Percentiles rank a stretch among this genome's conserved stretches.
Conservation (phyloP, 2,113 vertebrate species). For the Zeus faber region DNA sequence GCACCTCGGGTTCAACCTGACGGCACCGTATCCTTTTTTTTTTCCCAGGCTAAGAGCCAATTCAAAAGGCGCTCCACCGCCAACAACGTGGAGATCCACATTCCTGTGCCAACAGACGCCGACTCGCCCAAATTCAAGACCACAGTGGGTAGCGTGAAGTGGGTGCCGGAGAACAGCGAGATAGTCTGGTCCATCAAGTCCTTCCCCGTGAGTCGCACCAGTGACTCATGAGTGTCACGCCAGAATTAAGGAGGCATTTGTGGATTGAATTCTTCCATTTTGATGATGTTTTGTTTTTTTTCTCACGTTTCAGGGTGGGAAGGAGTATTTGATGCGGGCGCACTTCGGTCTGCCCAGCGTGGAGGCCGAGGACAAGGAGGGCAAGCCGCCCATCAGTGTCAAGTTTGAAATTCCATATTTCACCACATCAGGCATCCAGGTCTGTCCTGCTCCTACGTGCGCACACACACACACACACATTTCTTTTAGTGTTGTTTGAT, state of each 20-base stretch:
- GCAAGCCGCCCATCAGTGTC: slow-evolving; percentile 95
- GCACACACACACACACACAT: slow-evolving; percentile 7
- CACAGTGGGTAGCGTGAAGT: slow-evolving; percentile 96
- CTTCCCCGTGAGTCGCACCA: slow-evolving; percentile 81
- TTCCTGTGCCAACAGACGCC: slow-evolving; percentile 94
- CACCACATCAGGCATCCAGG: slow-evolving; percentile 98
- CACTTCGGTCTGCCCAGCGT: slow-evolving; percentile 96
- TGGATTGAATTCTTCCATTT: no score
- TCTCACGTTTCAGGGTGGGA: slow-evolving; percentile 82
- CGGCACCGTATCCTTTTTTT: slow-evolving; percentile 17
- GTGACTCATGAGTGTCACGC: no score
- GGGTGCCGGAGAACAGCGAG: slow-evolving; percentile 97
- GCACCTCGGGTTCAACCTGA: not conserved
- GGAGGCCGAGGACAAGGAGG: slow-evolving; percentile 97
- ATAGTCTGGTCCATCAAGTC: slow-evolving; percentile 99
- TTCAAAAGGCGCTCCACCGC: slow-evolving; percentile 96
- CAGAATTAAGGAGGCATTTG: no score
- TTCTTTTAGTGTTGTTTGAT: no score
- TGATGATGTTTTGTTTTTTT: no score
- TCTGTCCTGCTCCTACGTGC: slow-evolving; percentile 41
- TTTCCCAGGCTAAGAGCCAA: slow-evolving; percentile 90
- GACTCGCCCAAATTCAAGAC: slow-evolving; percentile 99
- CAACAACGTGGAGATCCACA: slow-evolving; percentile 99
- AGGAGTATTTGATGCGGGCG: slow-evolving; percentile 96
- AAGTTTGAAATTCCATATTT: slow-evolving; percentile 99